Base-by-base conservation (phyloP, 1,140 invertebrate genomes). In the Trichoplusia ni region DNA sequence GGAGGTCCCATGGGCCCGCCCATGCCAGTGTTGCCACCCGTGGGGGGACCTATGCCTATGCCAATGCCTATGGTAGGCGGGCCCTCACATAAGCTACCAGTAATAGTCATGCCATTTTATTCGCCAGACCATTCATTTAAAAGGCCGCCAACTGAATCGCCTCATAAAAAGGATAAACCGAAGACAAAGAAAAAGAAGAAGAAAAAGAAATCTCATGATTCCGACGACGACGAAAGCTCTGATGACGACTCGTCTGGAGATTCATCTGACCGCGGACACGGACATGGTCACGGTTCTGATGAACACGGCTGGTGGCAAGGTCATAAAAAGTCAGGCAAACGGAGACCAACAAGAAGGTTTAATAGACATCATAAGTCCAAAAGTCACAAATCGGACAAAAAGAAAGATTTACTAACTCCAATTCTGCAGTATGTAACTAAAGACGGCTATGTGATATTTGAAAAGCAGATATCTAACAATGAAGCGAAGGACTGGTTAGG, bases 101-200 rank as follows among this genome's bases (percentile, higher is more conserved):
- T 90, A 9, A 86, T 90, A 2, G 87, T 90, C 1, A 90, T 90
- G 87, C 85, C 87, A 3, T 84, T 86, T 18, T 90, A 90, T 61
- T 84, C 84, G 0, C 85, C 77, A 49, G 85, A 87, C 37, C 64
- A 69, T 9, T 53, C 75, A 0, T 79, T 64, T 25, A 84, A 81
- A 40, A 81, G 73, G 53, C 33, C 54, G 29, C 7, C 4, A 2
- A 16, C 42, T 7, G 1, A 11, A 13, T 63, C 19, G 8, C 46
- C 38, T 29, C 37, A 16, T 51, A 31, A n/a, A 31, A 13, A n/a
- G 1, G 13, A 14, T 1, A 7, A 42, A n/a, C 38, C 11, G 18
- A 51, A 66, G 23, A 46, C 33, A 18, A 59, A 44, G 35, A 64
- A 64, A 27, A 65, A 21, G 18, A 51, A 66, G 23, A 46, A 46